Evolutionary conservation across 2,888 invertebrate genomes (phyloP).

Genomic region (Limenitis arthemis): DNA sequence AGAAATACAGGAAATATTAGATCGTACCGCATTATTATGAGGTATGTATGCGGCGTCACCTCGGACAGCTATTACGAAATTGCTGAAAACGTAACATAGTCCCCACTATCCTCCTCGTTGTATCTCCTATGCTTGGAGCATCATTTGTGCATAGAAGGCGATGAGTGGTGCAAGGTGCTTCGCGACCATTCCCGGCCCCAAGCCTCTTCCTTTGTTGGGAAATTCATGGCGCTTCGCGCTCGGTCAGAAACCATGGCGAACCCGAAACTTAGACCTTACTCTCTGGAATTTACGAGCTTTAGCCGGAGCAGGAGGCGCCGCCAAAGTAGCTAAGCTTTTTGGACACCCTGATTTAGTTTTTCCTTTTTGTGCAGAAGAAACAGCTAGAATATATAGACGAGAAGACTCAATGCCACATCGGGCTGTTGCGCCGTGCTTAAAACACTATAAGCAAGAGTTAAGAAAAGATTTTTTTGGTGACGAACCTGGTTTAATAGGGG

Average conservation of each 20-base stretch:
- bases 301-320: conserved; percentile 66
- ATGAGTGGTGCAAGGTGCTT: conserved; percentile 69
- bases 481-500: conserved; percentile 80
- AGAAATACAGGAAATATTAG: conserved; percentile 15
- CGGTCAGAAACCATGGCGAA: conserved; percentile 57
- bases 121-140: conserved; percentile 45
- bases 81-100: conserved; percentile 53
- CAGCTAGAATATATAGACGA: conserved; percentile 77
- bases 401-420: conserved; percentile 80
- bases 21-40: conserved; percentile 7
- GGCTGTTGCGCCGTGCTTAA: conserved; percentile 81
- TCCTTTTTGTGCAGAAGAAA: conserved; percentile 81
- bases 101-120: conserved; percentile 44
- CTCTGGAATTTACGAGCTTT: conserved; percentile 62
- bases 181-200: conserved; percentile 81
- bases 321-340: conserved; percentile 77
- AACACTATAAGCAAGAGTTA: conserved; percentile 79
- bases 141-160: conserved; percentile 46
- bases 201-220: conserved; percentile 79
- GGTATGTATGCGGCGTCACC: conserved; percentile 32
- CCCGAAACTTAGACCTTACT: conserved; percentile 69
- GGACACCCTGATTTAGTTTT: conserved; percentile 84
- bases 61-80: conserved; percentile 49
- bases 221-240: conserved; percentile 87
- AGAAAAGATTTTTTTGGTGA: conserved; percentile 80